Evolutionary conservation across 2,888 invertebrate genomes (phyloP).

Genomic region (Stenodera caucasica): DNA sequence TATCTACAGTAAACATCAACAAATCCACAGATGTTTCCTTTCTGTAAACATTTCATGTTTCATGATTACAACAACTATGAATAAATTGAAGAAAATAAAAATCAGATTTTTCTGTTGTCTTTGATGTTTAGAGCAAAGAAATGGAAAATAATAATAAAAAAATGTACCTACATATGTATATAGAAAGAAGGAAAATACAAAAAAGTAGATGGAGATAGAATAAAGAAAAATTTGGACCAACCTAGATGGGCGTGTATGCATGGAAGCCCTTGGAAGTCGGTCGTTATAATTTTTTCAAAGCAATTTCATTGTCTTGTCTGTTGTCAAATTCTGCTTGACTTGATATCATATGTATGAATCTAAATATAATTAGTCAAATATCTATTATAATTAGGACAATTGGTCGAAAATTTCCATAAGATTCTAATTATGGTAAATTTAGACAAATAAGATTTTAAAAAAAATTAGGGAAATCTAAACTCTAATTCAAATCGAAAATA

Average conservation of each 20-base stretch:
- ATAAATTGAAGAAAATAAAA: background rate
- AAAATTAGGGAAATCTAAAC: no score
- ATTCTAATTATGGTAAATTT: no score
- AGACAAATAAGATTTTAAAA: no score
- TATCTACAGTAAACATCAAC: conserved; percentile 1
- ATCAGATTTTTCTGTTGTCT: background rate
- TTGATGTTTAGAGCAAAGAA: no score
- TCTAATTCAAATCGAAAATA: no score
- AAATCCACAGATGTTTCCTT: background rate
- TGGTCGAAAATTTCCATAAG: no score
- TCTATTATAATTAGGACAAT: no score
- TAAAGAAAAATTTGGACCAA: conserved; percentile 5
- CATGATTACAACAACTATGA: background rate
- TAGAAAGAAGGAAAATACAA: background rate
- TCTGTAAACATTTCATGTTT: background rate
- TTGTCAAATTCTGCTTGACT: background rate
- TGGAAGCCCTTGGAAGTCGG: conserved; percentile 8
- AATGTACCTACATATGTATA: background rate
- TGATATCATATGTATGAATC: background rate
- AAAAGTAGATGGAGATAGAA: background rate
- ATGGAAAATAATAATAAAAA: no score
- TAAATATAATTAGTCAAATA: background rate
- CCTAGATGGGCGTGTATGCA: conserved; percentile 12
- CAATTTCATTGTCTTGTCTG: conserved; percentile 17
- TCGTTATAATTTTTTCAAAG: conserved; percentile 9